Evolutionary conservation across 2,113 vertebrate species (phyloP).

Genomic region (Nycticebus coucang): DNA sequence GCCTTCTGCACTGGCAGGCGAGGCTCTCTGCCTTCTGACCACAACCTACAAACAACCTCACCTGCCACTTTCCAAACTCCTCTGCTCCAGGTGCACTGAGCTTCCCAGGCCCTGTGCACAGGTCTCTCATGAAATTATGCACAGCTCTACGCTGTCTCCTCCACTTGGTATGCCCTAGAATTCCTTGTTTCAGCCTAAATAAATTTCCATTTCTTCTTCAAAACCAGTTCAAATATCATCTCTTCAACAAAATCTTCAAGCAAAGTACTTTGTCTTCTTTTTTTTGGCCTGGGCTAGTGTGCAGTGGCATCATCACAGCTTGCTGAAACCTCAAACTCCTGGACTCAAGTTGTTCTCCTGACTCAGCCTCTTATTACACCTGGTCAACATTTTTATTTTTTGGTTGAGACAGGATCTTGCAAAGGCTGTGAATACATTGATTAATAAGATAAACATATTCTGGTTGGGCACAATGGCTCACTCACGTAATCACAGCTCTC

Average conservation of each 20-base stretch:
- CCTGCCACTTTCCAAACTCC: background rate
- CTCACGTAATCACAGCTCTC: no score
- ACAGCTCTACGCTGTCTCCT: background rate
- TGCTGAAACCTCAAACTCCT: no score
- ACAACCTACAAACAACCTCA: background rate
- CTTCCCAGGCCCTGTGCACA: background rate
- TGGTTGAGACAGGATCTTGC: background rate
- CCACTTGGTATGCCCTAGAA: background rate
- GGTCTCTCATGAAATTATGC: background rate
- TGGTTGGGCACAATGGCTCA: background rate
- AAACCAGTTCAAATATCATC: background rate
- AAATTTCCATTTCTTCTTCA: background rate
- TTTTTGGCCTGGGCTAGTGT: background rate
- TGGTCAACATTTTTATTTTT: no score
- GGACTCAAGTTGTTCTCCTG: no score
- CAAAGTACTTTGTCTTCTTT: background rate
- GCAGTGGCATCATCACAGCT: no score
- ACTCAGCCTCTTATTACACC: no score
- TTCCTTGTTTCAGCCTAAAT: background rate
- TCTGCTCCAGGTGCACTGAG: background rate
- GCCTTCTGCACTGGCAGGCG: background rate
- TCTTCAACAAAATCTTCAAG: conserved; percentile 5
- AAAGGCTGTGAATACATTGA: background rate
- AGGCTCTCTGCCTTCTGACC: background rate
- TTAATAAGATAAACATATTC: conserved; percentile 16